phyloP scores from a whole-genome alignment of 2,888 invertebrate species.

The Pandemis heparana region DNA sequence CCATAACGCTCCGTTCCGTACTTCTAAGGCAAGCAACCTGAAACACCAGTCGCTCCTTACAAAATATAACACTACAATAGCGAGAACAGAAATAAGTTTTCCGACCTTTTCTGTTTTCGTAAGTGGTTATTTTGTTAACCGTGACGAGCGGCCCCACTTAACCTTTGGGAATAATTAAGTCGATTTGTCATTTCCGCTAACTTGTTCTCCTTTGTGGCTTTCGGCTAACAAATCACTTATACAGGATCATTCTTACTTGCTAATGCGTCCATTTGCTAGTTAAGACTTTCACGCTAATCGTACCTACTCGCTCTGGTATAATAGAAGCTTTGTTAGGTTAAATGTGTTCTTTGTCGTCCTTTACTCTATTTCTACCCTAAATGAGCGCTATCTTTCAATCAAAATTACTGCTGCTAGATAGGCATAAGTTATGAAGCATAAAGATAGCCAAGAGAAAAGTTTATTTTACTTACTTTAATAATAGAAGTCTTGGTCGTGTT shows the following conservation, averaged over 20 bases:
- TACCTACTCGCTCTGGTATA: background rate
- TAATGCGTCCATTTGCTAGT: constrained; percentile 18
- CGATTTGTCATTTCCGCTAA: constrained; percentile 40
- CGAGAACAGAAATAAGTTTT: constrained; percentile 30
- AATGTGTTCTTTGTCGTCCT: background rate
- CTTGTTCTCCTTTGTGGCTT: constrained; percentile 34
- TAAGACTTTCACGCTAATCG: background rate
- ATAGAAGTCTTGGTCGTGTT: no score
- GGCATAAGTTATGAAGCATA: no score
- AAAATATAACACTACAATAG: constrained; percentile 22
- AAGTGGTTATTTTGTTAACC: constrained; percentile 42
- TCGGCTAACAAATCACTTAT: constrained; percentile 31
- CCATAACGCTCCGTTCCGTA: background rate
- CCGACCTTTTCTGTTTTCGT: constrained; percentile 27
- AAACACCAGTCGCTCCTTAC: constrained; percentile 1
- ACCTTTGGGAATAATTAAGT: constrained; percentile 38
- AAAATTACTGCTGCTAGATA: no score
- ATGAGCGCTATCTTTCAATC: no score
- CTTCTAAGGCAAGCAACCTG: background rate
- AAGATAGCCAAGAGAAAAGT: no score
- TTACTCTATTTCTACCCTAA: background rate
- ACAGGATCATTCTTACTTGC: constrained; percentile 7
- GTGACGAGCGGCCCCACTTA: constrained; percentile 38
- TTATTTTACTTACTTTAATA: no score
- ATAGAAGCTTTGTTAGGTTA: background rate